phyloP scores from a whole-genome alignment of 2,113 vertebrate species.

The Calonectris borealis region DNA sequence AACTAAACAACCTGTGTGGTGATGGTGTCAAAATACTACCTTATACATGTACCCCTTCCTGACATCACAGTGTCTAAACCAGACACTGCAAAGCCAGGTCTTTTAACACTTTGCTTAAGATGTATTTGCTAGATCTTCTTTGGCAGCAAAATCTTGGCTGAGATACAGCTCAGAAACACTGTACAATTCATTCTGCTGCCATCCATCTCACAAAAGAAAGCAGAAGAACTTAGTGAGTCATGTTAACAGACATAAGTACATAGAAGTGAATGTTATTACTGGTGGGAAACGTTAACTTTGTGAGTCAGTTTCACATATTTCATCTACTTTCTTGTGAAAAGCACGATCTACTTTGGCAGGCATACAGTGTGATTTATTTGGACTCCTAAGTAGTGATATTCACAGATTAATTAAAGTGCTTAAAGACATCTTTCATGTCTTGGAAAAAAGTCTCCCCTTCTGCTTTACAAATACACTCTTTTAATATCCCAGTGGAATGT shows the following conservation, averaged over 20 bases:
- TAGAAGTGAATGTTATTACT: slow-evolving; percentile 24
- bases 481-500: background rate
- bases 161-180: slow-evolving; percentile 31
- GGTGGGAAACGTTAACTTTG: slow-evolving; percentile 51
- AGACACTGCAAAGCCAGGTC: background rate
- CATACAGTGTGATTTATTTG: slow-evolving; percentile 31
- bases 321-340: slow-evolving; percentile 26
- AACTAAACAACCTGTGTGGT: background rate
- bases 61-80: background rate
- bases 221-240: slow-evolving; percentile 39
- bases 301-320: slow-evolving; percentile 41
- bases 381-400: slow-evolving; percentile 25
- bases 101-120: slow-evolving; percentile 13
- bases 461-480: background rate
- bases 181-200: slow-evolving; percentile 39
- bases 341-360: background rate
- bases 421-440: background rate
- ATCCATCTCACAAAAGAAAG: slow-evolving; percentile 50
- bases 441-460: background rate
- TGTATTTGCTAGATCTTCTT: background rate
- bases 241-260: slow-evolving; percentile 42
- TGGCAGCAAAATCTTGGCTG: slow-evolving; percentile 30
- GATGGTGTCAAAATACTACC: background rate
- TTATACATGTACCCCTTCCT: background rate
- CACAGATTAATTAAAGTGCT: slow-evolving; percentile 42